These are phyloP conservation scores for Crotalus helleri DNA, from an alignment of 2,113 vertebrate species.

Conservation along the genomic window DNA sequence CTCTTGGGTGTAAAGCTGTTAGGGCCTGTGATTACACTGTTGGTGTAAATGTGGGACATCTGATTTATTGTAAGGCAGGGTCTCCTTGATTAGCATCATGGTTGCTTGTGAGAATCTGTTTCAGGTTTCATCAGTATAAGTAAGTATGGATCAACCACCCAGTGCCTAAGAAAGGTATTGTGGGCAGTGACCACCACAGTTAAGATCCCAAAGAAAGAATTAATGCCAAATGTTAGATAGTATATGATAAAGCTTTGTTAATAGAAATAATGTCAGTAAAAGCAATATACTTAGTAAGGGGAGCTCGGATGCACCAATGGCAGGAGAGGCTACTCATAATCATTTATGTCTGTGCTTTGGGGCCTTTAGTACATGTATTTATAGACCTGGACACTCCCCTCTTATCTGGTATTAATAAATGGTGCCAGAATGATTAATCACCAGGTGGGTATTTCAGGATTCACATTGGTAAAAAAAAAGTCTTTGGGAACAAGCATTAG, in stretches of 20 bases:
- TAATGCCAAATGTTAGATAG: background rate
- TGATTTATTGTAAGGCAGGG: background rate
- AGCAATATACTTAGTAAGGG: background rate
- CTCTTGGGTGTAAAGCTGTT: background rate
- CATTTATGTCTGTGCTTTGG: background rate
- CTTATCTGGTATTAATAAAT: background rate
- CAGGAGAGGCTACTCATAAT: background rate
- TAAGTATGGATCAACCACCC: background rate
- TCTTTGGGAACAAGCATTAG: background rate
- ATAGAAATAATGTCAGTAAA: background rate
- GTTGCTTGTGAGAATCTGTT: background rate
- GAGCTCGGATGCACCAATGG: background rate
- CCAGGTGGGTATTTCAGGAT: background rate
- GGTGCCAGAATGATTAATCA: background rate
- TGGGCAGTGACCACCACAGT: background rate
- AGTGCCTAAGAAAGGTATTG: background rate
- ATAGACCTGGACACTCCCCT: background rate
- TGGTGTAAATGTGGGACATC: background rate
- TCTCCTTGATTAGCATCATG: background rate
- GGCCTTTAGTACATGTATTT: background rate
- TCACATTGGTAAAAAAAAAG: background rate
- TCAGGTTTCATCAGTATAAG: background rate
- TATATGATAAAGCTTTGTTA: background rate
- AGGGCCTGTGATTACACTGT: background rate
- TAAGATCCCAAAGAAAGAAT: background rate